Evolutionary conservation across 1,140 invertebrate genomes (phyloP), one percentile per base, ranked within the genome.

Genomic region (Cheumatopsyche charites): DNA sequence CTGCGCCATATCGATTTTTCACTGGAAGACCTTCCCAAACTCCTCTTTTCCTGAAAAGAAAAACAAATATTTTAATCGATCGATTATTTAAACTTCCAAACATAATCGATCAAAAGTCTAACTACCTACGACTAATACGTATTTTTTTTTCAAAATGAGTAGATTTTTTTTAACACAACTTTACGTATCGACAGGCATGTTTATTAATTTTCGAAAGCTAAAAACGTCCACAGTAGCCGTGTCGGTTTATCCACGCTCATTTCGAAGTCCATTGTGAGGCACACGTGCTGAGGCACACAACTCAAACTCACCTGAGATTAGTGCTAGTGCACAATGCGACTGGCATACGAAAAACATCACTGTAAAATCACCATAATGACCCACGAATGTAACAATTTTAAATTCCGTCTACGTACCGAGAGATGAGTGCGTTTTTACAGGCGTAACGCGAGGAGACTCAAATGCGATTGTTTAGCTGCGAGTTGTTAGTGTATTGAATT

Each of bases 1-100:
- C 68, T 65, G 41, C 71, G 42, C 63, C 71, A 75, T 43, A 75
- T 70, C 13, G 71, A 70, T 61, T 42, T 68, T 72, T 70, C 72
- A 21, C 47, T 70, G 19, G 19, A 41, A 0, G 26, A 19, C 23
- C 69, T 72, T 7, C 68, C 67, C 13, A 67, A 49, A 23, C 73
- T 62, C 52, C 68, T 11, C 3, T 62, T 62, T 21, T 75, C 71
- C 74, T 75, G 74, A 45, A 75, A 74, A 15, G 45, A 70, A 47
- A 72, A 68, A 62, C 49, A 17, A n/a, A 52, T 17, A 1, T n/a
- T n/a, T n/a, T n/a, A n/a, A n/a, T n/a, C n/a, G n/a, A n/a, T n/a
- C n/a, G n/a, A n/a, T n/a, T n/a, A n/a, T n/a, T n/a, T n/a, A n/a
- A n/a, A n/a, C n/a, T n/a, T n/a, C n/a, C n/a, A n/a, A n/a, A n/a